Percentiles rank a stretch among this genome's conserved stretches.
These are phyloP conservation scores for Silurus meridionalis DNA, from an alignment of 2,113 vertebrate genomes.

Conservation along the genomic window DNA sequence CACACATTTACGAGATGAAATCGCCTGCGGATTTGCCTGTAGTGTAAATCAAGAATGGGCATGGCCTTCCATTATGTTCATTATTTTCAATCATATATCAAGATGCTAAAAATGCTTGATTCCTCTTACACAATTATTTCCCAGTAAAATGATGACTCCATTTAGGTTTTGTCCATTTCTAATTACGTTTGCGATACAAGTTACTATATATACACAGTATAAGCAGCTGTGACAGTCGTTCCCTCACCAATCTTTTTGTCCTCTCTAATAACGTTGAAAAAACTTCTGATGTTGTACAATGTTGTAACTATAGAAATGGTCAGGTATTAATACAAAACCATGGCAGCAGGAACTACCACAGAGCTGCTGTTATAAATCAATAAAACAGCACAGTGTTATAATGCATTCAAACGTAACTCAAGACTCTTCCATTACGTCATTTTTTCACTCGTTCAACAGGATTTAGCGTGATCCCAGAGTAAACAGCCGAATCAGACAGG, in stretches of 20 bases:
- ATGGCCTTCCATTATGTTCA: not conserved
- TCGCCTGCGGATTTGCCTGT: too few relatives aligned
- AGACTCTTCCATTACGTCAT: slow-evolving; percentile 24
- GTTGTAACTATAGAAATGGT: not conserved
- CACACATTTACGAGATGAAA: too few relatives aligned
- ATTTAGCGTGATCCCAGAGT: slow-evolving; percentile 34
- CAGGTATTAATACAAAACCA: not conserved
- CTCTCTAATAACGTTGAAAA: not conserved
- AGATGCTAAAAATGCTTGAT: not conserved
- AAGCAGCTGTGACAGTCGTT: not conserved
- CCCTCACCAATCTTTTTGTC: not conserved
- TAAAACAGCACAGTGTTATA: not conserved
- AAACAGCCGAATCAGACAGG: slow-evolving; percentile 29
- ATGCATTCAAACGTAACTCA: slow-evolving; percentile 23
- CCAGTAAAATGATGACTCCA: not conserved
- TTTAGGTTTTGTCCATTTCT: not conserved
- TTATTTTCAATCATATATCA: not conserved
- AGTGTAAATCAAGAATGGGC: not conserved
- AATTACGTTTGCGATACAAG: not conserved
- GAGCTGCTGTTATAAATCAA: not conserved
- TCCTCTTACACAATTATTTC: not conserved
- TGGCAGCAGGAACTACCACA: not conserved
- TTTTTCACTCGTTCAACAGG: not conserved
- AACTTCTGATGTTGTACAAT: not conserved
- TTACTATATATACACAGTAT: not conserved